Evolutionary conservation across 2,113 vertebrate species (phyloP).

Genomic region (Python bivittatus): DNA sequence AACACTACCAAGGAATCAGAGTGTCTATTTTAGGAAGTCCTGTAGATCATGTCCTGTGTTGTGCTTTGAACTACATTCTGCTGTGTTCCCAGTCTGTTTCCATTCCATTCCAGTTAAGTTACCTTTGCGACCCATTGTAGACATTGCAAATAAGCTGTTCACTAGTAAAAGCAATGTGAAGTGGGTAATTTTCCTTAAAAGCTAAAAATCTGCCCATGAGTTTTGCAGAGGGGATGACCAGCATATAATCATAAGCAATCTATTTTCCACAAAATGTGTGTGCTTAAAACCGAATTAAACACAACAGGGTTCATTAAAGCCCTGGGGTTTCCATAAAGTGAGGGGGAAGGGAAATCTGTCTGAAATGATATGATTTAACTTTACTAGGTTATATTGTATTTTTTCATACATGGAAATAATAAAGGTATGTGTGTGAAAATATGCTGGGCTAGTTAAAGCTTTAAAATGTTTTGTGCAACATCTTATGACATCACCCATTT

Average conservation of each 20-base stretch:
- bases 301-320: slow-evolving; percentile 33
- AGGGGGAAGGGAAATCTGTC: neutral
- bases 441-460: neutral
- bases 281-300: slow-evolving; percentile 52
- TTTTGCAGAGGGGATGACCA: slow-evolving; percentile 34
- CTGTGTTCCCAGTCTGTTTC: neutral
- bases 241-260: slow-evolving; percentile 33
- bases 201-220: slow-evolving; percentile 5
- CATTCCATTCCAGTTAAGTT: neutral
- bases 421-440: neutral
- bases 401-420: slow-evolving; percentile 16
- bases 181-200: slow-evolving; percentile 34
- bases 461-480: neutral
- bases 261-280: slow-evolving; percentile 52
- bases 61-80: neutral
- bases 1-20: neutral
- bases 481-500: neutral
- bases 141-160: slow-evolving; percentile 34
- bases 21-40: neutral
- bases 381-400: slow-evolving; percentile 26
- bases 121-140: neutral
- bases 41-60: neutral
- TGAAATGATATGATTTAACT: slow-evolving; percentile 30
- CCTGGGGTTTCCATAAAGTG: slow-evolving; percentile 35
- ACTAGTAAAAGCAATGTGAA: slow-evolving; percentile 28